phyloP scores from a whole-genome alignment of 2,113 vertebrate genomes.

The Sander vitreus region DNA sequence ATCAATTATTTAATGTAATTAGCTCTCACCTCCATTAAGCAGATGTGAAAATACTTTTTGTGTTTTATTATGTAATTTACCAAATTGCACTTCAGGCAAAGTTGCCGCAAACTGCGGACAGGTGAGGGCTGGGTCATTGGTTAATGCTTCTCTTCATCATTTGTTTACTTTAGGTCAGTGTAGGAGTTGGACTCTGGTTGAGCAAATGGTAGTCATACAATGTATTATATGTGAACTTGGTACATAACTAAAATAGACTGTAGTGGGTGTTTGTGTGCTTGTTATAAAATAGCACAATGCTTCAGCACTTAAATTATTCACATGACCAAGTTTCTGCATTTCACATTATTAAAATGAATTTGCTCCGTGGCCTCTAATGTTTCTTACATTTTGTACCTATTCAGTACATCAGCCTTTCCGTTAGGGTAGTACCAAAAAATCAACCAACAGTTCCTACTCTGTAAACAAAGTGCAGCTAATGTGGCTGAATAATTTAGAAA shows the following conservation, averaged over 20 bases:
- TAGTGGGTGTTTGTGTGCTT: conserved; percentile 9
- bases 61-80: conserved; percentile 82
- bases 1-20: conserved; percentile 94
- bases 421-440: not conserved
- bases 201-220: conserved; percentile 20
- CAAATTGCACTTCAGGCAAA: conserved; percentile 82
- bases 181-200: conserved; percentile 21
- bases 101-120: conserved; percentile 78
- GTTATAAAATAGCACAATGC: not conserved
- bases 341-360: conserved; percentile 56
- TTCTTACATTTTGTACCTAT: not conserved
- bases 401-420: conserved; percentile 10
- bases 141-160: conserved; percentile 68
- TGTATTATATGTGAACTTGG: conserved; percentile 3
- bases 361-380: conserved; percentile 46
- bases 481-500: conserved; percentile 23
- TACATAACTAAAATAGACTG: not conserved
- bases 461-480: conserved; percentile 4
- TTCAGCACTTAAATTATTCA: conserved; percentile 18
- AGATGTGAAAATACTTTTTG: conserved; percentile 86
- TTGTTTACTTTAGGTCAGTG: conserved; percentile 72
- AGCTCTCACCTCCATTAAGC: conserved; percentile 83
- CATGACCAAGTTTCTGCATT: conserved; percentile 14
- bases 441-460: conserved; percentile 1
- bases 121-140: conserved; percentile 80